Evolutionary conservation across 2,888 invertebrate species (phyloP).

Genomic region (Cryptocheilus praepositus): DNA sequence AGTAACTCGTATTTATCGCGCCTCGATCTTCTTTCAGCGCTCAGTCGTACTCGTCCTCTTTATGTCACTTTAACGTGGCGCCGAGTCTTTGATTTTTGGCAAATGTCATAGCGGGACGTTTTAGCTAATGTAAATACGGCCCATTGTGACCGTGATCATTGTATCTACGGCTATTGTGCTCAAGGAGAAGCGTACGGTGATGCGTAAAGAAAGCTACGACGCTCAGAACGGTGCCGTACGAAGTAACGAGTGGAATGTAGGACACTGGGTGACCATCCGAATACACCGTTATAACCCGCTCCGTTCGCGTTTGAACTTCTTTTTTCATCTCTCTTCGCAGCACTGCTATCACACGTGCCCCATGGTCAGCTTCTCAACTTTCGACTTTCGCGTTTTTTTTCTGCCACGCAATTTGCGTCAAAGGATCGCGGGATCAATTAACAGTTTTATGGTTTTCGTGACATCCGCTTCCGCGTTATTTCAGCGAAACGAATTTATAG

Average conservation of each 20-base stretch:
- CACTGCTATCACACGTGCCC: slow-evolving; percentile 18
- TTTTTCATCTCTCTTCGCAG: too few species aligned
- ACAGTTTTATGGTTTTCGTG: neutral
- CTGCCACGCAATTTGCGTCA: neutral
- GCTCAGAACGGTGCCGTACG: slow-evolving; percentile 12
- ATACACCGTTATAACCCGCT: slow-evolving; percentile 72
- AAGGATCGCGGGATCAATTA: neutral
- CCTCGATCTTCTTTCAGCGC: too few species aligned
- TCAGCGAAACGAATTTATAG: neutral
- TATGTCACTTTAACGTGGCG: too few species aligned
- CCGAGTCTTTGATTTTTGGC: too few species aligned
- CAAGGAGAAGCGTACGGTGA: too few species aligned
- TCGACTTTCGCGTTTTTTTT: slow-evolving; percentile 33
- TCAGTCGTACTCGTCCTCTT: too few species aligned
- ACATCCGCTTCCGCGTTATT: too few species aligned
- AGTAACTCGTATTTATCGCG: too few species aligned
- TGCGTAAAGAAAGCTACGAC: slow-evolving; percentile 29
- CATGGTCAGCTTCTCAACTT: slow-evolving; percentile 36
- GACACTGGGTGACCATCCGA: slow-evolving; percentile 71
- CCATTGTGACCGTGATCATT: too few species aligned
- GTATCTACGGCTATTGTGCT: neutral
- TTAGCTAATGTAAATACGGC: too few species aligned
- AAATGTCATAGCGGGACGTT: too few species aligned
- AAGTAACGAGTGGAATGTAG: slow-evolving; percentile 62
- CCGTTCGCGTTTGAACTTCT: slow-evolving; percentile 35